Evolutionary conservation across 2,888 invertebrate species (phyloP).

Genomic region (Lithophane leautieri): DNA sequence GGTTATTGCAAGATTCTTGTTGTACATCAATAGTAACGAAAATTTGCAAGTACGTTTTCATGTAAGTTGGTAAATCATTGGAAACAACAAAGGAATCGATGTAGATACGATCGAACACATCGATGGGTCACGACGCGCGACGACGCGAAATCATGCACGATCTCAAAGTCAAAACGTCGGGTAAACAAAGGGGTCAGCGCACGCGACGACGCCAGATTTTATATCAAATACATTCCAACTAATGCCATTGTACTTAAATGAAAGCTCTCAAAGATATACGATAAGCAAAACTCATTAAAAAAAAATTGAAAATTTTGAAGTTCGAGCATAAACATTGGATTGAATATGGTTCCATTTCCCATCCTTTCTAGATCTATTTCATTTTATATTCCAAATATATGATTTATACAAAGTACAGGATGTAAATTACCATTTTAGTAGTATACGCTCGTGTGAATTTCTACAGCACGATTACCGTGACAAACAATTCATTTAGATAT

Average conservation of each 20-base stretch:
- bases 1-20: neutral
- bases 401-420: constrained; percentile 40
- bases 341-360: constrained; percentile 12
- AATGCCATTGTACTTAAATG: constrained; percentile 39
- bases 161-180: constrained; percentile 63
- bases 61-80: constrained; percentile 37
- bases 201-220: constrained; percentile 60
- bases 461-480: constrained; percentile 65
- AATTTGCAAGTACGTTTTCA: constrained; percentile 24
- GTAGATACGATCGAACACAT: constrained; percentile 50
- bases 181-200: constrained; percentile 70
- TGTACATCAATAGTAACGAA: constrained; percentile 12
- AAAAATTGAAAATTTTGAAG: neutral
- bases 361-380: constrained; percentile 2
- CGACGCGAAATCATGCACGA: constrained; percentile 51
- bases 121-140: constrained; percentile 45
- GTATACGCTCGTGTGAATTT: constrained; percentile 64
- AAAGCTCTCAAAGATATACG: constrained; percentile 28
- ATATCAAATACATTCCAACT: constrained; percentile 60
- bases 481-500: constrained; percentile 64
- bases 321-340: neutral
- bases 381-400: constrained; percentile 15
- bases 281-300: constrained; percentile 4
- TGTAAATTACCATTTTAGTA: constrained; percentile 47
- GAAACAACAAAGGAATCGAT: constrained; percentile 44